A percentile compares a stretch with the other conserved stretches of the same genome.
These are phyloP conservation scores for Styela plicata DNA, from an alignment of 23 tunicate genomes.

Conservation along the genomic window DNA sequence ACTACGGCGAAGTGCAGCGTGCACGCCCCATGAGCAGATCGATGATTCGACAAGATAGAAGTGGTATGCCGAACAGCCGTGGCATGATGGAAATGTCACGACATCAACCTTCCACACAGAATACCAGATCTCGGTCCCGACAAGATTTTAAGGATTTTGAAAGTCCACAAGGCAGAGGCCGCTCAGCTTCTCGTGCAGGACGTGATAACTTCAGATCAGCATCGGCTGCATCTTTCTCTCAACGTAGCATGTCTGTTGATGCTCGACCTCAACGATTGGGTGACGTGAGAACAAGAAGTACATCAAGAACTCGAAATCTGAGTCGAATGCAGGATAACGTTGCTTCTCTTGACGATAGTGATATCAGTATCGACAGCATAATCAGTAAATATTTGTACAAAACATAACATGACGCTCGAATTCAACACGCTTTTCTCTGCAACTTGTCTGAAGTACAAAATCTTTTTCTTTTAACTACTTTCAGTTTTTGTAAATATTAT, in stretches of 20 bases:
- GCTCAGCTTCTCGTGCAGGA: not conserved
- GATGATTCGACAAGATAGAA: not conserved
- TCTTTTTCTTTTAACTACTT: too few relatives aligned
- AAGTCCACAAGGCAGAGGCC: not conserved
- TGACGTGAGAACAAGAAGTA: not conserved
- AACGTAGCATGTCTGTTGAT: not conserved
- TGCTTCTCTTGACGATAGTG: not conserved
- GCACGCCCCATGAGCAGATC: not conserved
- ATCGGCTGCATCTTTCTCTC: not conserved
- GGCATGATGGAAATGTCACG: not conserved
- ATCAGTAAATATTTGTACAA: constrained; percentile 72
- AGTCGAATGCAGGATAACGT: not conserved
- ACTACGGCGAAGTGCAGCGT: not conserved
- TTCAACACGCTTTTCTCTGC: not conserved
- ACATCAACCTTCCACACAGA: not conserved
- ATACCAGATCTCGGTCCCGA: not conserved
- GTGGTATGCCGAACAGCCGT: not conserved
- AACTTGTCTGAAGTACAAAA: too few relatives aligned
- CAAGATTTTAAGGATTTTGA: not conserved
- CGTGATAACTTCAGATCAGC: not conserved
- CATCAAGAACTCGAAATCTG: not conserved
- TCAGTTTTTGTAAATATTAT: too few relatives aligned
- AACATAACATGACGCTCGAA: constrained; percentile 12
- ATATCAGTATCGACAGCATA: constrained; percentile 47
- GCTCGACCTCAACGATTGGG: not conserved